These are phyloP conservation scores for Pseudolaguvia tuberculata DNA, from an alignment of 2,113 vertebrate species.

Conservation along the genomic window DNA sequence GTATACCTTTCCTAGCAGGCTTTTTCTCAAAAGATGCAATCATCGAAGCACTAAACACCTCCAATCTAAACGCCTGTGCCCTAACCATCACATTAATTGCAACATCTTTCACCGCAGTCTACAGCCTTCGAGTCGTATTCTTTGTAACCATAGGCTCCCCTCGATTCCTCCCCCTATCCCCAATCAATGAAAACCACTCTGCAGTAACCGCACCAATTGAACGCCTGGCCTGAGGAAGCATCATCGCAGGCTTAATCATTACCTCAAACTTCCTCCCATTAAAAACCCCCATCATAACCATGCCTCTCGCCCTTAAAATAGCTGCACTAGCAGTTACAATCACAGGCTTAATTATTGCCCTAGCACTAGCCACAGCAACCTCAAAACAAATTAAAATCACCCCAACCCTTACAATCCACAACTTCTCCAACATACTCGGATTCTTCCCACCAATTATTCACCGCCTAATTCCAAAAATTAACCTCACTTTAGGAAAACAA, in stretches of 20 bases:
- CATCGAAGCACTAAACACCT: slow-evolving; percentile 28
- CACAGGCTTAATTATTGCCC: fast-evolving
- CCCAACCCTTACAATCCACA: no score
- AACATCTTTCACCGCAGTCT: slow-evolving; percentile 18
- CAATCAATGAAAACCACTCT: slow-evolving; percentile 42
- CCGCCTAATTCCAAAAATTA: not conserved
- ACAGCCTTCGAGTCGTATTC: slow-evolving; percentile 34
- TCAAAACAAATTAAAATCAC: no score
- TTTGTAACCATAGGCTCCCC: slow-evolving; percentile 17
- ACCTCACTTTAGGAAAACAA: not conserved
- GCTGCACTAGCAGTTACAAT: not conserved
- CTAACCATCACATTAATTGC: not conserved
- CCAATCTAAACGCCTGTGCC: not conserved
- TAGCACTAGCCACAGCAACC: not conserved
- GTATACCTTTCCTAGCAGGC: slow-evolving; percentile 41
- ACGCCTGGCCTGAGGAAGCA: slow-evolving; percentile 46
- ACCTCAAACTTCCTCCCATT: not conserved
- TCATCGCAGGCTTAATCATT: slow-evolving; percentile 31
- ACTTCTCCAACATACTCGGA: slow-evolving; percentile 34
- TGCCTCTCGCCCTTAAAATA: not conserved
- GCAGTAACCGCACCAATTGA: slow-evolving; percentile 32
- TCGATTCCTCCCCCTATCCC: not conserved
- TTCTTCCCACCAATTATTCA: slow-evolving; percentile 26
- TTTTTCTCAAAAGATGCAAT: slow-evolving; percentile 53
- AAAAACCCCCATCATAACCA: slow-evolving; percentile 30